phyloP scores from a whole-genome alignment of 2,888 invertebrate species.

The Cheilosia scutellata region DNA sequence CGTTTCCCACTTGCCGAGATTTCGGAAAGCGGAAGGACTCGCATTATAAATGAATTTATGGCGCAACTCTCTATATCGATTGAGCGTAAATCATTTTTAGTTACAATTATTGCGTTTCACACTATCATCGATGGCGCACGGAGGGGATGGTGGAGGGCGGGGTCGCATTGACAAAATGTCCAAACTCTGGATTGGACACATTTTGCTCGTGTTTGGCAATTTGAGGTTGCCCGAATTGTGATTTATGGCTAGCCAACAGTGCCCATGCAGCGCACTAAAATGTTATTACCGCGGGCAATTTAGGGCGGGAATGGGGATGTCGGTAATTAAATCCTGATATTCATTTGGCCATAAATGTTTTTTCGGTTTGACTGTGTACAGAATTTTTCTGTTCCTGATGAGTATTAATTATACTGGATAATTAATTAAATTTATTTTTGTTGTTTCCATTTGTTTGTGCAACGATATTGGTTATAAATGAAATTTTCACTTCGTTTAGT shows the following conservation, averaged over 20 bases:
- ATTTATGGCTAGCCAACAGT: conserved; percentile 2
- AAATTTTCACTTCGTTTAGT: conserved; percentile 4
- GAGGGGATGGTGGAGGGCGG: no score
- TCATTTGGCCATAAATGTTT: not conserved
- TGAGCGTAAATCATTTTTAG: conserved; percentile 26
- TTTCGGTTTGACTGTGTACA: not conserved
- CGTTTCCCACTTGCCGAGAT: not conserved
- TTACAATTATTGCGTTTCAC: conserved; percentile 15
- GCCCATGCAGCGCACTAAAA: not conserved
- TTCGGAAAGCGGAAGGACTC: not conserved
- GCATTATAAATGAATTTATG: conserved; percentile 25
- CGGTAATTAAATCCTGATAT: conserved; percentile 18
- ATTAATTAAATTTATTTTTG: not conserved
- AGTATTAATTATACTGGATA: not conserved
- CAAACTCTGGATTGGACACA: conserved; percentile 1
- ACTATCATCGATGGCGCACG: not conserved
- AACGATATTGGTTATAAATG: not conserved
- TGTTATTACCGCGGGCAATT: not conserved
- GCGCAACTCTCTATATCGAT: conserved; percentile 2
- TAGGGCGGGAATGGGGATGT: not conserved
- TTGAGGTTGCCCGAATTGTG: conserved; percentile 17
- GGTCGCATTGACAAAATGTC: conserved; percentile 20
- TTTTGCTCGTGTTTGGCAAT: conserved; percentile 7
- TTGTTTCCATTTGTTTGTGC: no score
- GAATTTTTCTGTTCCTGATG: not conserved